These are phyloP conservation scores for Eolophus roseicapilla DNA, from an alignment of 2,113 vertebrate species.

Conservation along the genomic window DNA sequence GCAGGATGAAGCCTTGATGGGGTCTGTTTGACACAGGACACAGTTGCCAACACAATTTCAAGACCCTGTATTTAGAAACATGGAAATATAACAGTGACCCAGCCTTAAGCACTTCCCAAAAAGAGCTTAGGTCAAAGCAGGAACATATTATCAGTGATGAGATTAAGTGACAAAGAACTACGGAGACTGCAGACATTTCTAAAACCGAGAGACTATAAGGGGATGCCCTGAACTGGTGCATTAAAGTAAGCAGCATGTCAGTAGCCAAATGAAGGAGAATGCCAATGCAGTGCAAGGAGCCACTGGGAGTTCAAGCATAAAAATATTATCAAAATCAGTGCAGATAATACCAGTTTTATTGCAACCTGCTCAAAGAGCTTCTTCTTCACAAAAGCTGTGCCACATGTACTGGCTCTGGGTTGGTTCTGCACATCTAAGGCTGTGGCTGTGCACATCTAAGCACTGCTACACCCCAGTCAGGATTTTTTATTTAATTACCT, in stretches of 20 bases:
- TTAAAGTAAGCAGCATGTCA: not conserved
- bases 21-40: not conserved
- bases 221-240: not conserved
- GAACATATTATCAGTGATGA: not conserved
- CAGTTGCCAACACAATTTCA: not conserved
- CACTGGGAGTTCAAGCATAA: not conserved
- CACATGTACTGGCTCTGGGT: not conserved
- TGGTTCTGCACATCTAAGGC: not conserved
- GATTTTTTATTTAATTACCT: slow-evolving; percentile 75
- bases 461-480: not conserved
- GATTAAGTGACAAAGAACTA: not conserved
- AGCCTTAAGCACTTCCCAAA: not conserved
- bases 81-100: not conserved
- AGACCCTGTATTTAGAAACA: not conserved
- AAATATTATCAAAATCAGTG: not conserved
- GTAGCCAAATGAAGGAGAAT: not conserved
- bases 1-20: not conserved
- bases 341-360: not conserved
- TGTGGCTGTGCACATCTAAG: not conserved
- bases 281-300: not conserved
- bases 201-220: not conserved
- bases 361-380: not conserved
- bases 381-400: not conserved
- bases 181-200: not conserved
- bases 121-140: not conserved